Base-by-base conservation (phyloP, 2,797 vertebrate species). In the Lacerta viridis region DNA sequence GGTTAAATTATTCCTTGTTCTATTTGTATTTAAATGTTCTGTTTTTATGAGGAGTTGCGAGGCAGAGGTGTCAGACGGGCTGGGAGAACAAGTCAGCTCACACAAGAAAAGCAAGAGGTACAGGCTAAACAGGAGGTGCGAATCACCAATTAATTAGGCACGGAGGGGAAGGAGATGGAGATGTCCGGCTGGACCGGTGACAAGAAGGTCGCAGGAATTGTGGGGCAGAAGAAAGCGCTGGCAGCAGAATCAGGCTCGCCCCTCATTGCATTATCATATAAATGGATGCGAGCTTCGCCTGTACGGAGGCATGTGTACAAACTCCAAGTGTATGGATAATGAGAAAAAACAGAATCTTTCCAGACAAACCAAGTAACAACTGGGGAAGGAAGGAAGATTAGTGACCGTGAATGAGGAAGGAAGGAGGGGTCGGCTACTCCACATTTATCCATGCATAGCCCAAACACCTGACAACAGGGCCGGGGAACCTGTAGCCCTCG, bases 21-120 rank as follows among this genome's bases (percentile, higher is more conserved):
- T 92, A 93, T 94, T 95, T 95, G 88, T 95, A 95, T 95, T 95
- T 94, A 94, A 96, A 95, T 95, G 93, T 92, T 94, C 91, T 90
- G 88, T 94, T 95, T 94, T 90, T 71, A 85, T 86, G 94, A 93
- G 94, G 92, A 94, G 90, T 27, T 81, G 15, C 64, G 94, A 95
- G 90, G 91, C 92, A 89, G 92, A 95, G 81, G 95, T 93, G 95
- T 96, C 95, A 95, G 94, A 94, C 93, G 0, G 88, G 88, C 87
- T 83, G 0, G 0, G 88, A 90, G 2, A 94, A 93, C 74, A 82
- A 94, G 91, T 80, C 1, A 0, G 77, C 74, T 3, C 11, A 50
- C 0, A 13, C 1, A 1, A 82, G 89, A 92, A 93, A 93, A 92
- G 90, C 90, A 94, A 92, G 92, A 94, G 93, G 69, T 72, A 2